phyloP scores from a whole-genome alignment of 2,888 invertebrate genomes.

The Hybos culiciformis region DNA sequence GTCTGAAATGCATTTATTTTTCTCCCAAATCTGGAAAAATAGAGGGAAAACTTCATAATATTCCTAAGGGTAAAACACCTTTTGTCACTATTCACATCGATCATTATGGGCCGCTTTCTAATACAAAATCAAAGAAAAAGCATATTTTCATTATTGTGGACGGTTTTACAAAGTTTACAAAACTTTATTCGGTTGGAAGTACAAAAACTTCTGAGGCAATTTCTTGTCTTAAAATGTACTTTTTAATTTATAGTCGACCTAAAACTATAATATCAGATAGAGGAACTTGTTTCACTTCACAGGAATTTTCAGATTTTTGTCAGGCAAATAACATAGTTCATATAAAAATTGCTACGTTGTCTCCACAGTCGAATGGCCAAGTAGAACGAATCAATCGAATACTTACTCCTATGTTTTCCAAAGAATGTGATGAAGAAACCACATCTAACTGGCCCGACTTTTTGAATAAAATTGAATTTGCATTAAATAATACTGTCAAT shows the following conservation, averaged over 20 bases:
- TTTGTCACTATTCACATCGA: conserved; percentile 21
- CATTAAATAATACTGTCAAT: conserved; percentile 19
- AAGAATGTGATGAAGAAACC: conserved; percentile 1
- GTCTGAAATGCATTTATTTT: no score
- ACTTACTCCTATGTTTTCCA: conserved; percentile 10
- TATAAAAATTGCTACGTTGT: conserved; percentile 2
- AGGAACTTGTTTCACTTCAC: conserved; percentile 28
- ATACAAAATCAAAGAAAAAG: conserved; percentile 19
- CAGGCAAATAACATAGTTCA: conserved; percentile 17
- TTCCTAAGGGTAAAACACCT: conserved; percentile 18
- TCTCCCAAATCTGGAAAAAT: conserved; percentile 9
- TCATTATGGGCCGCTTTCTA: conserved; percentile 30
- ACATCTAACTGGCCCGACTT: conserved; percentile 8
- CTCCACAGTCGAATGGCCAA: conserved; percentile 8
- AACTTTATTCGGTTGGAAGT: conserved; percentile 21
- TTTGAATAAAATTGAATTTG: conserved; percentile 16
- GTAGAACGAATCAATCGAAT: conserved; percentile 10
- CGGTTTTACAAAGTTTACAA: conserved; percentile 26
- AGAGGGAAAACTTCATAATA: conserved; percentile 19
- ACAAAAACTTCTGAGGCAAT: conserved; percentile 21
- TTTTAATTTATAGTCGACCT: conserved; percentile 13
- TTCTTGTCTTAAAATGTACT: conserved; percentile 16
- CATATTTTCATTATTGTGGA: conserved; percentile 27
- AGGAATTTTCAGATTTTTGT: conserved; percentile 21
- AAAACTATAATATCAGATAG: conserved; percentile 26